phyloP scores from a whole-genome alignment of 2,888 invertebrate genomes.

The Iphiclides podalirius region DNA sequence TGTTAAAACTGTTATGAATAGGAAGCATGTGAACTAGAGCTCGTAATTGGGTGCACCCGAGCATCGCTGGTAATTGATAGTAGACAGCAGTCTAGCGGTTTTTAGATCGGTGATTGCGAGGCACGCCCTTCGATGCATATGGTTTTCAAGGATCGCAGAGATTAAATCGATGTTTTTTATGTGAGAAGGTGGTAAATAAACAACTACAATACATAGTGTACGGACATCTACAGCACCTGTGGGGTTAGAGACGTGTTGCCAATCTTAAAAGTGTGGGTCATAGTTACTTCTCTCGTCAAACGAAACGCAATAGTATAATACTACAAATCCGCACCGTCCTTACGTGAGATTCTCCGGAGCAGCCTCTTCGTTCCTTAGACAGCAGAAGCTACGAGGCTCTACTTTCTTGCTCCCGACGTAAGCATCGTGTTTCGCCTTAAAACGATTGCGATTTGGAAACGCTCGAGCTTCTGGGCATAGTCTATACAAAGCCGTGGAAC shows the following conservation, averaged over 20 bases:
- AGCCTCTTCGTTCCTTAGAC: no score
- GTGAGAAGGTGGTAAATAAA: no score
- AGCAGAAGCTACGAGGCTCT: no score
- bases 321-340: no score
- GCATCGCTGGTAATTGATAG: constrained; percentile 73
- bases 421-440: constrained; percentile 29
- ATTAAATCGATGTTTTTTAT: constrained; percentile 43
- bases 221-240: no score
- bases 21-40: constrained; percentile 70
- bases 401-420: no score
- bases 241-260: no score
- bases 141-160: constrained; percentile 29
- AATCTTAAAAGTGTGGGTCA: no score
- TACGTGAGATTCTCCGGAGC: no score
- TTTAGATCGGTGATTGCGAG: constrained; percentile 36
- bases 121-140: constrained; percentile 49
- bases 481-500: constrained; percentile 26
- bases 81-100: constrained; percentile 65
- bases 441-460: constrained; percentile 44
- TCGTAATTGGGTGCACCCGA: constrained; percentile 74
- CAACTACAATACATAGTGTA: no score
- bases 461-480: constrained; percentile 36
- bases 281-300: no score
- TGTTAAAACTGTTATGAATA: constrained; percentile 55
- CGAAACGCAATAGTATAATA: no score